These are phyloP conservation scores for Rhagium mordax DNA, from an alignment of 2,888 invertebrate species.

Conservation along the genomic window DNA sequence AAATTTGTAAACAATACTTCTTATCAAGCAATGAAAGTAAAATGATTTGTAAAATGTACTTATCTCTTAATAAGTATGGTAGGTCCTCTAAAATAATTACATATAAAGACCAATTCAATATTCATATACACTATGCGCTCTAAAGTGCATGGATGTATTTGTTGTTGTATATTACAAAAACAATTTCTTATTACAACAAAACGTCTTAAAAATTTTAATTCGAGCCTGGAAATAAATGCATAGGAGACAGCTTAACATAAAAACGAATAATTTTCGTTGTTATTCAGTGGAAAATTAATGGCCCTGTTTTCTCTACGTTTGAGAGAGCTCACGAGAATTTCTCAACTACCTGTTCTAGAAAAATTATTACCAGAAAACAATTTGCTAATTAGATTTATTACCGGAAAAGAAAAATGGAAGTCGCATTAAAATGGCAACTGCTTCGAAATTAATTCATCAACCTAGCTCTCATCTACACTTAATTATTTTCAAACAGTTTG, in stretches of 20 bases:
- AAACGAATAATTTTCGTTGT: constrained; percentile 6
- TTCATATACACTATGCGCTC: too few relatives aligned
- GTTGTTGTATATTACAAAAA: too few relatives aligned
- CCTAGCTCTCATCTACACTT: neutral
- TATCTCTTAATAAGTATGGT: too few relatives aligned
- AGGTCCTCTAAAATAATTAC: too few relatives aligned
- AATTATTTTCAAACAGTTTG: neutral
- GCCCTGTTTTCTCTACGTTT: constrained; percentile 20
- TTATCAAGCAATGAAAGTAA: too few relatives aligned
- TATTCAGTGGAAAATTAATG: constrained; percentile 22
- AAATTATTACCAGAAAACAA: constrained; percentile 49
- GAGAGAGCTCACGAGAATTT: constrained; percentile 1
- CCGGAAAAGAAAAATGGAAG: constrained; percentile 37
- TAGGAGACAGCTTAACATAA: neutral
- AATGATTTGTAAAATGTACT: too few relatives aligned
- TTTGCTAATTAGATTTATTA: constrained; percentile 48
- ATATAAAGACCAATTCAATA: too few relatives aligned
- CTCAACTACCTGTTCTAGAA: constrained; percentile 41
- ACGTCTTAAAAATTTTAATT: too few relatives aligned
- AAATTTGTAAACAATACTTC: too few relatives aligned
- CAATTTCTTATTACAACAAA: too few relatives aligned
- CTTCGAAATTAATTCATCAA: neutral
- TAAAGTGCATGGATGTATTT: too few relatives aligned
- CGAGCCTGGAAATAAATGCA: neutral
- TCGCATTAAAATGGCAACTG: neutral